A percentile compares a stretch with the other conserved stretches of the same genome.
Evolutionary conservation across 2,797 vertebrate genomes (phyloP).

Genomic region (Euphonia xanthogaster): DNA sequence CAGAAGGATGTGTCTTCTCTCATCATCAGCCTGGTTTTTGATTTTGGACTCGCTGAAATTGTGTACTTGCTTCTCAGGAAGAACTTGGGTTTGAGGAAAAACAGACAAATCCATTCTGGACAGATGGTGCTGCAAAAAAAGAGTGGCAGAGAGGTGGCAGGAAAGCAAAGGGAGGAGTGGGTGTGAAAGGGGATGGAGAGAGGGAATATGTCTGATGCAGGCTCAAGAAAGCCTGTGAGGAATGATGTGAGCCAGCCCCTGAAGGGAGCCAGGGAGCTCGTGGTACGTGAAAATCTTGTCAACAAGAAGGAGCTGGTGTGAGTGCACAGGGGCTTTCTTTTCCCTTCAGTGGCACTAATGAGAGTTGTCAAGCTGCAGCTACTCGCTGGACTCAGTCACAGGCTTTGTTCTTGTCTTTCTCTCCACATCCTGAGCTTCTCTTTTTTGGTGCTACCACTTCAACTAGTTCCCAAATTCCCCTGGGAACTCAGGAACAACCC

Average conservation of each 20-base stretch:
- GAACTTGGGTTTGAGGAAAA: background rate
- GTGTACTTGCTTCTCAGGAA: background rate
- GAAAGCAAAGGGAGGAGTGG: background rate
- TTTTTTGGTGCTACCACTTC: background rate
- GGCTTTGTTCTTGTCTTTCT: background rate
- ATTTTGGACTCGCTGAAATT: background rate
- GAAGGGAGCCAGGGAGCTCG: background rate
- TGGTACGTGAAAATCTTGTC: fast-evolving
- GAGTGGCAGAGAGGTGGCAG: background rate
- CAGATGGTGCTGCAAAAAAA: background rate
- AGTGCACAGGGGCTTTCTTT: background rate
- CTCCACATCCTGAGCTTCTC: background rate
- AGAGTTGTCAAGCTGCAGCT: background rate
- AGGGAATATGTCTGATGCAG: background rate
- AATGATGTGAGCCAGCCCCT: background rate
- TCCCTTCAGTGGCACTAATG: background rate
- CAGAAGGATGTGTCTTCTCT: background rate
- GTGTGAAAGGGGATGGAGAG: background rate
- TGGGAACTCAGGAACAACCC: background rate
- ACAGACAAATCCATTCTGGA: background rate
- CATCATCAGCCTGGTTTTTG: background rate
- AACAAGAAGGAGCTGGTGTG: background rate
- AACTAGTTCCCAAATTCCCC: background rate
- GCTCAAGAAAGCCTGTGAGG: background rate
- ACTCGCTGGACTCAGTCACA: background rate